Evolutionary conservation across 2,113 vertebrate species (phyloP).

Genomic region (Probosciger aterrimus): DNA sequence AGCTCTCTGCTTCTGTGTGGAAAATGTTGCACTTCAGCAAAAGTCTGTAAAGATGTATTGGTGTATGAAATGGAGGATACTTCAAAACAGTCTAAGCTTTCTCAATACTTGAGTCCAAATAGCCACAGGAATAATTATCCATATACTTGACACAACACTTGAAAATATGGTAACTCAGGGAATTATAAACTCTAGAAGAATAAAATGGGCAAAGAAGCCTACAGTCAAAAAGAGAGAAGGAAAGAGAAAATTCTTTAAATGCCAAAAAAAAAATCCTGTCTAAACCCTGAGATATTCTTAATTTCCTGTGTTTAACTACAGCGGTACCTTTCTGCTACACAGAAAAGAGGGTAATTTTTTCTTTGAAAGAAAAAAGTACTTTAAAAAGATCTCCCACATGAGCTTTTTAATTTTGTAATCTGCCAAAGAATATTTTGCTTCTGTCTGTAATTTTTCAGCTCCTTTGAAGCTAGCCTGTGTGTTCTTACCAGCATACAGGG

Average conservation of each 20-base stretch:
- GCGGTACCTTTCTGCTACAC: background rate
- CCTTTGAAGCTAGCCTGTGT: background rate
- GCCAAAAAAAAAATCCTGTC: background rate
- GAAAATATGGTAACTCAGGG: background rate
- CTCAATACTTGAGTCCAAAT: background rate
- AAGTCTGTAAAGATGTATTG: background rate
- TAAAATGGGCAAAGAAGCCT: background rate
- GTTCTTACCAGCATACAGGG: background rate
- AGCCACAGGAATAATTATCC: constrained; percentile 46
- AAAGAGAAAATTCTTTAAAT: constrained; percentile 33
- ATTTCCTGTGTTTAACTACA: background rate
- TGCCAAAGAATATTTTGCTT: background rate
- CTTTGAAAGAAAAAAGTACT: background rate
- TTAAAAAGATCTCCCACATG: background rate
- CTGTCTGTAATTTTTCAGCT: constrained; percentile 22
- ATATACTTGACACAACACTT: background rate
- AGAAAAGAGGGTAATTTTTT: background rate
- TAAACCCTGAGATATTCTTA: constrained; percentile 33
- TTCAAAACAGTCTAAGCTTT: constrained; percentile 9
- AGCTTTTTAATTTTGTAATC: constrained; percentile 22
- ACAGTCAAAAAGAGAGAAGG: background rate
- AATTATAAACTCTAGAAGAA: constrained; percentile 32
- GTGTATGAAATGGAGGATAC: background rate
- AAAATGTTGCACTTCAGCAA: background rate
- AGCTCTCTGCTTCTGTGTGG: background rate